Conservation (phyloP, 2,797 vertebrate species). For the Chaenodraco wilsoni region DNA sequence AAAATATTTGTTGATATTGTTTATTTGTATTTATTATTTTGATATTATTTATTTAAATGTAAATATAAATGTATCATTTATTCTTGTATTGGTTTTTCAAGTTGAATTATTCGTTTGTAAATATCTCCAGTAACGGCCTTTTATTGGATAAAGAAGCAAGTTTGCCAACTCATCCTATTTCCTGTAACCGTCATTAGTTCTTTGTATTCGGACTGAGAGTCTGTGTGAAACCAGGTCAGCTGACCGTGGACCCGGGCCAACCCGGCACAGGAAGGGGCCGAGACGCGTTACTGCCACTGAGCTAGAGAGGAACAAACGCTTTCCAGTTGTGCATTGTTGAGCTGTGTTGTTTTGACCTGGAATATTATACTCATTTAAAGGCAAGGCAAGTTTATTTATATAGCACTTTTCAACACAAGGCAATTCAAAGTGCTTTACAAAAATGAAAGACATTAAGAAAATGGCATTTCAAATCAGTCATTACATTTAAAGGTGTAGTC, state of each 20-base stretch:
- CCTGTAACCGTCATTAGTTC: slow-evolving; percentile 7
- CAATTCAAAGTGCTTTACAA: no score
- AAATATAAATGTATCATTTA: no score
- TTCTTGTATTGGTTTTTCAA: no score
- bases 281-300: not conserved
- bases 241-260: slow-evolving; percentile 25
- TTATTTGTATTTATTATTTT: no score
- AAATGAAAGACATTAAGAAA: no score
- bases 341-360: not conserved
- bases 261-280: slow-evolving; percentile 14
- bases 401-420: no score
- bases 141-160: not conserved
- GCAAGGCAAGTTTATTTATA: no score
- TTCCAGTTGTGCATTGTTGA: slow-evolving; percentile 4
- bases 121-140: no score
- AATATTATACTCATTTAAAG: not conserved
- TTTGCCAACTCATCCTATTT: slow-evolving; percentile 31
- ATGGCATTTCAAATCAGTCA: no score
- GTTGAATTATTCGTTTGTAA: no score
- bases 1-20: no score
- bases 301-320: not conserved
- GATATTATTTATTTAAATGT: no score
- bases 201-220: slow-evolving; percentile 27
- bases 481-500: not conserved
- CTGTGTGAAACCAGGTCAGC: slow-evolving; percentile 43